phyloP scores from a whole-genome alignment of 1,140 invertebrate species.

The Colletes latitarsis region DNA sequence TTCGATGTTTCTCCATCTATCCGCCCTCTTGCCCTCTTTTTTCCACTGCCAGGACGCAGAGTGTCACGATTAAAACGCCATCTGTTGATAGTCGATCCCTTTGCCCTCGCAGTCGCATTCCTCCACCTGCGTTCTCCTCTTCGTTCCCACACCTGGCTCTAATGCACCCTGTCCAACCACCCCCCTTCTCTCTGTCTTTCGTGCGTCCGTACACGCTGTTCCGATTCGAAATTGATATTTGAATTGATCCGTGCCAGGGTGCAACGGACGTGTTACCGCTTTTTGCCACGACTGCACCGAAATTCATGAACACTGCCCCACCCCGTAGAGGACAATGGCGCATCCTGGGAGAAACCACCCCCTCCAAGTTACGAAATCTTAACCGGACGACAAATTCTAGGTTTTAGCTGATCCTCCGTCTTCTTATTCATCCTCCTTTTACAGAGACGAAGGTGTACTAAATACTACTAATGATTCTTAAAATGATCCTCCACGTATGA shows the following conservation, averaged over 20 bases:
- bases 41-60: slow-evolving; percentile 30
- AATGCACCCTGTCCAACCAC: neutral
- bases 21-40: slow-evolving; percentile 15
- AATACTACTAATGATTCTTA: too few relatives aligned
- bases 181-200: neutral
- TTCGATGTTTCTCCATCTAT: slow-evolving; percentile 21
- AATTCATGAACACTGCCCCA: neutral
- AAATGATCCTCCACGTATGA: too few relatives aligned
- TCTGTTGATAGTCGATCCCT: slow-evolving; percentile 71
- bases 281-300: neutral
- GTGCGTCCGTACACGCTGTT: slow-evolving; percentile 9
- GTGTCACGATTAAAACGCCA: slow-evolving; percentile 70
- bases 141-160: slow-evolving; percentile 29
- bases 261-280: neutral
- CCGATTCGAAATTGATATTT: slow-evolving; percentile 54
- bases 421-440: too few relatives aligned
- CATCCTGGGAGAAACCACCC: too few relatives aligned
- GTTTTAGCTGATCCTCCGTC: too few relatives aligned
- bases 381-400: too few relatives aligned
- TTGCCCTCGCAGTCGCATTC: neutral
- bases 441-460: too few relatives aligned
- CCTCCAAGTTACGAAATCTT: too few relatives aligned
- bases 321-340: too few relatives aligned
- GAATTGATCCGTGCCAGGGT: slow-evolving; percentile 18
- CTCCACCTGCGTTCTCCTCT: neutral